Evolutionary conservation across 2,797 vertebrate genomes (phyloP).

Genomic region (Clarias platycephalus): DNA sequence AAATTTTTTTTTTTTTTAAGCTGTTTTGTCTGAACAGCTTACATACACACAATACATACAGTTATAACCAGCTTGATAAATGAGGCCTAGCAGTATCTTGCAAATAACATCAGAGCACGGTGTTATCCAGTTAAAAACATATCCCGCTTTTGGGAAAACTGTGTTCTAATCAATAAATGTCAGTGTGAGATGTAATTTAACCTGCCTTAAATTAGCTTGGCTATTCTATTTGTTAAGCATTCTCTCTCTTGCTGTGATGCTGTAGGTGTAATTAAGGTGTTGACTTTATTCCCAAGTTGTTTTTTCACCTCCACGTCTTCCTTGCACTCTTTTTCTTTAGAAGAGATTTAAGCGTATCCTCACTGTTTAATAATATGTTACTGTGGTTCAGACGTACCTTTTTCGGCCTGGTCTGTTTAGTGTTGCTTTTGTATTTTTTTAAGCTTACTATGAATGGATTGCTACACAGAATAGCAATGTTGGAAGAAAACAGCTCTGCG

Average conservation of each 20-base stretch:
- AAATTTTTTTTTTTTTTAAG: neutral
- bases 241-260: neutral
- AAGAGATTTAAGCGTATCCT: neutral
- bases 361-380: neutral
- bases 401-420: neutral
- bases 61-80: neutral
- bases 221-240: neutral
- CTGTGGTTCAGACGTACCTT: neutral
- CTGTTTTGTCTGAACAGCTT: neutral
- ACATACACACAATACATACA: neutral
- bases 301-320: neutral
- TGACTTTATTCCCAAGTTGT: neutral
- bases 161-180: neutral
- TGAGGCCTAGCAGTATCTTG: neutral
- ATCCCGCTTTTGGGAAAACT: neutral
- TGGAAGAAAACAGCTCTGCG: neutral
- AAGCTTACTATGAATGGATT: neutral
- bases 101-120: neutral
- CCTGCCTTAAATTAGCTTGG: neutral
- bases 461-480: neutral
- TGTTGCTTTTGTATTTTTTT: neutral
- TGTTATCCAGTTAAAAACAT: neutral
- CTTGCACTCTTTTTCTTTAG: neutral
- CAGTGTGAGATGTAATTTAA: neutral
- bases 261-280: constrained; percentile 1